Base-by-base conservation (phyloP, 1,140 invertebrate species). In the Rhynchophorus ferrugineus region DNA sequence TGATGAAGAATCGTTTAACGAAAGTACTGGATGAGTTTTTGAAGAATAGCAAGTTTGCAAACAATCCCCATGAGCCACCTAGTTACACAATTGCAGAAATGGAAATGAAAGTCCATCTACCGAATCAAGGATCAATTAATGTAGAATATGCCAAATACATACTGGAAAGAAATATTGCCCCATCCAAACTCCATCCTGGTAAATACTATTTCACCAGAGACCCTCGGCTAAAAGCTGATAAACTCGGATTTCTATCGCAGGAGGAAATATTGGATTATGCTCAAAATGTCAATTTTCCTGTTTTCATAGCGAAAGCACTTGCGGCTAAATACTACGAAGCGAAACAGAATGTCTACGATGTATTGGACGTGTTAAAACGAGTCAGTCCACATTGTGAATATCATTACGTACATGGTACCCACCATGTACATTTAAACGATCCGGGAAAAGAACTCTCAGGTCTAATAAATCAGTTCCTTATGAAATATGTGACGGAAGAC, bases 381-480 rank as follows among this genome's bases (percentile, higher is more conserved):
- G 65, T 67, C 39, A 81, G 77, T 61, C 66, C 69, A 1, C 69
- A 77, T 20, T 85, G 83, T 62, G 71, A 78, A 58, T 77, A 73
- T 46, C 69, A 79, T 39, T 72, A 77, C 55, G 66, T 88, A 0
- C 73, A 78, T n/a, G 84, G 84, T 11, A 80, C 76, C 5, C 87
- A 89, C 71, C 84, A 87, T 67, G 69, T 85, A 7, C 85, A 89
- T 68, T 72, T 89, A 33, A 84, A 80, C 45, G 72, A 82, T 59
- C 78, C 84, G 1, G 72, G 81, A 59, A 64, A 66, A 50, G 65
- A 86, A 49, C n/a, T 44, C 2, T 74, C 77, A 1, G 69, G 71
- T 16, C 62, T 75, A 22, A 75, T 84, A 9, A 72, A 72, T 45
- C 64, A 75, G 1, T 84, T 84, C 66, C 69, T 83, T 50, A 57